Conservation (phyloP, 92 coral and sea anemone species). For the Paramuricea clavata region DNA sequence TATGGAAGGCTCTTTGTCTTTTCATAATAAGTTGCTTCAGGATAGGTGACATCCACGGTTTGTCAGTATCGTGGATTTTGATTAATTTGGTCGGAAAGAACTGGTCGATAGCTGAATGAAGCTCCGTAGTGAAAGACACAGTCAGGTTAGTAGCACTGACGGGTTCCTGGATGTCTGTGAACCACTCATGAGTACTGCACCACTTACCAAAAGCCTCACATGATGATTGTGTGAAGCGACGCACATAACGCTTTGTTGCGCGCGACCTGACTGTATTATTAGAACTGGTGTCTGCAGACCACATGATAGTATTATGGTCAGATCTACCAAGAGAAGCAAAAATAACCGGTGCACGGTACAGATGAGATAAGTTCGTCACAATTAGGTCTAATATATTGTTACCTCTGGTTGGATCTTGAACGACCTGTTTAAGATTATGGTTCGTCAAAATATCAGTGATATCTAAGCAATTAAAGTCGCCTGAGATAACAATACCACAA, state of each 20-base stretch:
- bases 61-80: background rate
- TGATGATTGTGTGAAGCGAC: constrained; percentile 27
- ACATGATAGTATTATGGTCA: constrained; percentile 27
- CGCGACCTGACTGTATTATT: background rate
- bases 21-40: constrained; percentile 50
- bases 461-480: constrained; percentile 25
- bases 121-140: constrained; percentile 30
- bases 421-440: constrained; percentile 43
- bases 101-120: constrained; percentile 26
- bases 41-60: constrained; percentile 49
- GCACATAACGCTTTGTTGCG: background rate
- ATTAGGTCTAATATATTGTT: constrained; percentile 12
- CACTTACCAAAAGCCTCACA: constrained; percentile 41
- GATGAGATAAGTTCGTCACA: constrained; percentile 7
- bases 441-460: background rate
- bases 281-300: background rate
- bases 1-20: constrained; percentile 41
- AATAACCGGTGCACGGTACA: background rate
- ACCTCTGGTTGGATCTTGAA: constrained; percentile 13
- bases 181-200: constrained; percentile 41
- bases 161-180: constrained; percentile 22
- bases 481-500: background rate
- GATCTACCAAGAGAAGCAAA: constrained; percentile 14
- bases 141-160: constrained; percentile 43
- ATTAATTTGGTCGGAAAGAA: constrained; percentile 15